These are phyloP conservation scores for Parotia lawesii DNA, from an alignment of 2,113 vertebrate species.

Conservation along the genomic window DNA sequence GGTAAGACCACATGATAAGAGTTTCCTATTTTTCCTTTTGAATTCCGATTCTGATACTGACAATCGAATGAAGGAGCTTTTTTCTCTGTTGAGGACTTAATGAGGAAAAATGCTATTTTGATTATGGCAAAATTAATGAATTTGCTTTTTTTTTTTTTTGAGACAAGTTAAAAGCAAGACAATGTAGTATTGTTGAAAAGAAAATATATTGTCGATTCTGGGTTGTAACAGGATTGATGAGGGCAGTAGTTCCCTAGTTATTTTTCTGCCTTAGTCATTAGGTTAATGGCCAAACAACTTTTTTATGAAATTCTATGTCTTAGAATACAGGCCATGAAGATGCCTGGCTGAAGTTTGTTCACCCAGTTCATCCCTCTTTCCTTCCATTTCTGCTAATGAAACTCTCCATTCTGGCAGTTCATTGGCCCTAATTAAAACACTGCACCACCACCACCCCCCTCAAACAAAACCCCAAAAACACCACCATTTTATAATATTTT, in stretches of 20 bases:
- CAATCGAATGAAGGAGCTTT: background rate
- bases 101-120: background rate
- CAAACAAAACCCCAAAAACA: background rate
- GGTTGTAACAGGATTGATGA: background rate
- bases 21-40: background rate
- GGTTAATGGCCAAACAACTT: background rate
- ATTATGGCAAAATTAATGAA: background rate
- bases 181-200: background rate
- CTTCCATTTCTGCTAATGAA: background rate
- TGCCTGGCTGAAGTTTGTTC: background rate
- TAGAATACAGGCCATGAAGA: background rate
- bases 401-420: background rate
- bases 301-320: background rate
- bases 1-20: background rate
- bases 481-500: background rate
- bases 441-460: rapidly evolving
- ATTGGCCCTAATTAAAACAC: background rate
- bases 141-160: background rate
- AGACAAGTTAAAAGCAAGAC: background rate
- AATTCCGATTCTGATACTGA: background rate
- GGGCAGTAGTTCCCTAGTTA: background rate
- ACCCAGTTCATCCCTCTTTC: background rate
- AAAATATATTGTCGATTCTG: background rate
- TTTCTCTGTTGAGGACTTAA: background rate
- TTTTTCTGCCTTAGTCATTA: background rate